Evolutionary conservation across 2,797 vertebrate species (phyloP).

Genomic region (Morelia viridis): DNA sequence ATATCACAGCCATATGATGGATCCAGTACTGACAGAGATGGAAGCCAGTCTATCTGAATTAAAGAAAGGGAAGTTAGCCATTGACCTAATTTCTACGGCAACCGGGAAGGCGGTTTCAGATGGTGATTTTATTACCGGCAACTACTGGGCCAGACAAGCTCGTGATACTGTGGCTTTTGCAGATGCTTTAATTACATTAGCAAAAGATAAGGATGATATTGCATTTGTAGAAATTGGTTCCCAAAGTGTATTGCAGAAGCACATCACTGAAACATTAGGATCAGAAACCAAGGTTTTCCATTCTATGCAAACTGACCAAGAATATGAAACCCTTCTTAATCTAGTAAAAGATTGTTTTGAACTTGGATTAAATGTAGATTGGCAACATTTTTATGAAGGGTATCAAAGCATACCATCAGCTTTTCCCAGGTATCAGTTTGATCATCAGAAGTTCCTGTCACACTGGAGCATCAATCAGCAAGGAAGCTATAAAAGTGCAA

Average conservation of each 20-base stretch:
- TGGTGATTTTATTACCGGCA: slow-evolving; percentile 78
- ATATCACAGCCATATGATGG: slow-evolving; percentile 88
- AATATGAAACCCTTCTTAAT: slow-evolving; percentile 73
- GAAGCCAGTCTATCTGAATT: slow-evolving; percentile 71
- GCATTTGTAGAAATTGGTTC: slow-evolving; percentile 88
- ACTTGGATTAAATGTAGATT: slow-evolving; percentile 77
- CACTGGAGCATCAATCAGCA: slow-evolving; percentile 67
- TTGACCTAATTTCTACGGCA: slow-evolving; percentile 83
- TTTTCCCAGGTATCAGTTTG: slow-evolving; percentile 84
- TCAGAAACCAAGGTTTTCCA: slow-evolving; percentile 70
- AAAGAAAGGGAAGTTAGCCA: slow-evolving; percentile 67
- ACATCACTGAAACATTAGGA: slow-evolving; percentile 82
- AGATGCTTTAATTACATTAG: slow-evolving; percentile 70
- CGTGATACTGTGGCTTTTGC: slow-evolving; percentile 82
- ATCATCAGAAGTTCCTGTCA: slow-evolving; percentile 71
- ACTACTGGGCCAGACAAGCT: slow-evolving; percentile 84
- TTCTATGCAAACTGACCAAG: slow-evolving; percentile 74
- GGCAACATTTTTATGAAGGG: slow-evolving; percentile 74
- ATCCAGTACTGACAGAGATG: slow-evolving; percentile 76
- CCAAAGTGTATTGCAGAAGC: slow-evolving; percentile 76
- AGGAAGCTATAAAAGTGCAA: slow-evolving; percentile 14
- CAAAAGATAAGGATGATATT: slow-evolving; percentile 66
- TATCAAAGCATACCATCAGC: slow-evolving; percentile 72
- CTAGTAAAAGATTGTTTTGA: slow-evolving; percentile 79
- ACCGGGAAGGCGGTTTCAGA: slow-evolving; percentile 70